Conservation (phyloP, 2,113 vertebrate species). For the Amazona guildingii region DNA sequence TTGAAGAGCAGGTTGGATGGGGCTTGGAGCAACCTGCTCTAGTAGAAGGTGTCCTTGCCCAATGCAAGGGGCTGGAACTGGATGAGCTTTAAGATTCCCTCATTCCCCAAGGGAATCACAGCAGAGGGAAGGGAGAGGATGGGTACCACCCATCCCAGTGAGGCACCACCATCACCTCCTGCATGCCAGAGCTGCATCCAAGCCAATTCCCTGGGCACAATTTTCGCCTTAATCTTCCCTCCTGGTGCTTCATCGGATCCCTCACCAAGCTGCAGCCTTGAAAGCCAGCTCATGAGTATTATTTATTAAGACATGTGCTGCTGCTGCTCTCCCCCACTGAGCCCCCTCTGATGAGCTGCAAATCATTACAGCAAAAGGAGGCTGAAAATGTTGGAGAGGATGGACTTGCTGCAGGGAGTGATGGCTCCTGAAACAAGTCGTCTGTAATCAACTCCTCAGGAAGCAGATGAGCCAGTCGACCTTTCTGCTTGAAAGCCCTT, state of each 20-base stretch:
- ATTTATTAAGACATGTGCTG: not conserved
- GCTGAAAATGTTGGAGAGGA: not conserved
- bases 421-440: rapidly evolving
- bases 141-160: rapidly evolving
- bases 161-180: not conserved
- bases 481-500: not conserved
- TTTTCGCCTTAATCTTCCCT: not conserved
- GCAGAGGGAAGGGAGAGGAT: not conserved
- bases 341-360: not conserved
- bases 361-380: not conserved
- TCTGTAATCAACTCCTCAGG: not conserved
- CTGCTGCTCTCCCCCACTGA: not conserved
- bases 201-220: rapidly evolving
- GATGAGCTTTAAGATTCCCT: not conserved
- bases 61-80: not conserved
- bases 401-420: rapidly evolving
- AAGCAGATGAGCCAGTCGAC: not conserved
- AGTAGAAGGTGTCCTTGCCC: not conserved
- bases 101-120: rapidly evolving
- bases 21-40: not conserved
- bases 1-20: not conserved
- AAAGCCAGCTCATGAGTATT: not conserved
- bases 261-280: not conserved
- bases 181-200: not conserved
- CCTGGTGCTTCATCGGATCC: not conserved